Base-by-base conservation (phyloP, 1,140 invertebrate genomes). In the Drosophila watanabei region DNA sequence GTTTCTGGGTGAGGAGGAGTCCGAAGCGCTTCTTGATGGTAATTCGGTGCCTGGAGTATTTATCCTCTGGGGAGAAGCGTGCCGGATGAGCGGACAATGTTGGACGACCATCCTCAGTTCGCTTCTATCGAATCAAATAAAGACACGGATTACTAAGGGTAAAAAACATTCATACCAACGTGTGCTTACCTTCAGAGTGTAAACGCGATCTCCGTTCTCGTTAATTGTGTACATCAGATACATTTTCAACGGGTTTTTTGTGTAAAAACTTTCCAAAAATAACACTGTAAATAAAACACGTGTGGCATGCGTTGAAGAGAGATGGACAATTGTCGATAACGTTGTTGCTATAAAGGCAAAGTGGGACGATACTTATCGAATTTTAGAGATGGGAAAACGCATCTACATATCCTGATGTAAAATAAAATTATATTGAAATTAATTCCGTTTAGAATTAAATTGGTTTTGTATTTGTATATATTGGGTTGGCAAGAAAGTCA, bases 31-130 rank as follows among this genome's bases (percentile, higher is more conserved):
- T 97, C 94, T 99, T 99, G 41, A 98, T 96, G 2, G 95, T 97
- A 57, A 99, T 96, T 71, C 98, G 95, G 89, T 99, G 96, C 79
- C 96, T 95, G 0, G 98, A 99, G 93, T 97, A 98, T 93, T 98
- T 98, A 91, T 99, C 98, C 94, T 99, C 98, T 0, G 98, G 98
- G 16, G 98, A 98, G 93, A 99, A 99, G 69, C 98, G 95, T 69
- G 98, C 98, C 92, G 98, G 98, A 95, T 99, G 98, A 39, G 98
- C 98, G 16, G 97, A 98, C 39, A 97, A 80, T 8, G 98, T 98
- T 5, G 97, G 97, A 49, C 95, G 96, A 59, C 97, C 97, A 81
- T 94, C 85, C 16, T 96, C 96, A 93, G 97, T 96, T 28, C 95
- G 93, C 93, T 96, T 96, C 96, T 97, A 93, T 48, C 64, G 64